Percentiles rank a stretch among this genome's conserved stretches.
phyloP scores from a whole-genome alignment of 2,888 invertebrate genomes.

The Chrysomela aeneicollis region DNA sequence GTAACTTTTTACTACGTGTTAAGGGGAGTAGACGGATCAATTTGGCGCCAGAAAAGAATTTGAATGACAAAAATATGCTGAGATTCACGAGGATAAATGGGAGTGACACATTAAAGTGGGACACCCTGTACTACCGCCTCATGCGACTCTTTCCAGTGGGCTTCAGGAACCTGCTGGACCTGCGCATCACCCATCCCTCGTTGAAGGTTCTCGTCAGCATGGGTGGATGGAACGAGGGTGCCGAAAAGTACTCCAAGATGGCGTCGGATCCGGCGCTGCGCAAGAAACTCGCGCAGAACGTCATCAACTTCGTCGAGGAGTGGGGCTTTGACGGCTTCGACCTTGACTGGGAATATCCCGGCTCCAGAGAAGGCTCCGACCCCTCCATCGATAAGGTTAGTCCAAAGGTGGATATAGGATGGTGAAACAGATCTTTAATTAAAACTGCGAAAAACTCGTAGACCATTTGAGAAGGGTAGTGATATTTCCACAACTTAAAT shows the following conservation, averaged over 20 bases:
- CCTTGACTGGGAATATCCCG: constrained; percentile 88
- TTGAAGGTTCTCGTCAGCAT: constrained; percentile 69
- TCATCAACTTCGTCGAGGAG: constrained; percentile 32
- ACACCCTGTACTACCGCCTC: too few relatives aligned
- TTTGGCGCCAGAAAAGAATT: too few relatives aligned
- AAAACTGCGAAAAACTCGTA: too few relatives aligned
- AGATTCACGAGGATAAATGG: too few relatives aligned
- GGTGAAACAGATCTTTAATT: too few relatives aligned
- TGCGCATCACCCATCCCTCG: constrained; percentile 52
- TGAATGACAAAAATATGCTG: too few relatives aligned
- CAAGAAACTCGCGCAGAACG: constrained; percentile 28
- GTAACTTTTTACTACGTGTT: too few relatives aligned
- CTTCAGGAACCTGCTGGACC: constrained; percentile 21
- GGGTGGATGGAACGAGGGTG: constrained; percentile 72
- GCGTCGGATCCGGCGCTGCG: constrained; percentile 55
- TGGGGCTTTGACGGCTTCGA: constrained; percentile 84
- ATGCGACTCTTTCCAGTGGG: constrained; percentile 32
- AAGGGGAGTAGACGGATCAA: too few relatives aligned
- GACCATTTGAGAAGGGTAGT: too few relatives aligned
- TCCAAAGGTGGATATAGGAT: too few relatives aligned
- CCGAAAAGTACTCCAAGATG: constrained; percentile 59
- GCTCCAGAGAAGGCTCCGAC: constrained; percentile 51
- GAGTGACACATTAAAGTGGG: too few relatives aligned
- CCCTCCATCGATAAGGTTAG: constrained; percentile 21
- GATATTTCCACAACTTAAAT: too few relatives aligned